phyloP scores from a whole-genome alignment of 2,113 vertebrate species.

The Ovis canadensis region DNA sequence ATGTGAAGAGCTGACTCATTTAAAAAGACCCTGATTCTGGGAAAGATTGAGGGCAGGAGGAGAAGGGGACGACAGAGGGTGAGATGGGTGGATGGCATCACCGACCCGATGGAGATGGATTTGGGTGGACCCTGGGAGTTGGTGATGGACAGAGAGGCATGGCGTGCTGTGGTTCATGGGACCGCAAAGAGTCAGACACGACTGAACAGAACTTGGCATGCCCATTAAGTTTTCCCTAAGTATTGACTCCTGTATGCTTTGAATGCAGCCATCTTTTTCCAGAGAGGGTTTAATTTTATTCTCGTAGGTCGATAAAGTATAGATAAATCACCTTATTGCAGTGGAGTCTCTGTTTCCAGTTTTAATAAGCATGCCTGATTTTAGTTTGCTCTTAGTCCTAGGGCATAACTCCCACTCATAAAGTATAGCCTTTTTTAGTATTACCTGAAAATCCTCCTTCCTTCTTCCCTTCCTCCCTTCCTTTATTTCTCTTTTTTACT shows the following conservation, averaged over 20 bases:
- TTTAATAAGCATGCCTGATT: neutral
- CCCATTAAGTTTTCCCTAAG: neutral
- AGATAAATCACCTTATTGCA: neutral
- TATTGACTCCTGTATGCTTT: neutral
- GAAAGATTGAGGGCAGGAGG: too few species aligned
- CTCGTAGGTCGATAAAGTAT: neutral
- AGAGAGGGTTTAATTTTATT: neutral
- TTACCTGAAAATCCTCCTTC: neutral
- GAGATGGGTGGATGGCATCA: too few species aligned
- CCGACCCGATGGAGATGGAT: too few species aligned
- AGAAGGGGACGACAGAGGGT: too few species aligned
- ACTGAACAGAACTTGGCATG: neutral
- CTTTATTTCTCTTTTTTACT: neutral
- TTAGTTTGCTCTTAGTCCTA: neutral
- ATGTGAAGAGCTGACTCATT: too few species aligned
- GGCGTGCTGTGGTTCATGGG: too few species aligned
- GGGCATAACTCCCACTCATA: neutral
- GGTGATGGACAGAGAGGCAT: too few species aligned
- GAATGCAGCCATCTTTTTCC: neutral
- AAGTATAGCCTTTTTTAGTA: neutral
- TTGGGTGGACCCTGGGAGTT: too few species aligned
- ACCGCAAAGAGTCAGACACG: too few species aligned
- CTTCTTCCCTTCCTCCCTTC: accelerated
- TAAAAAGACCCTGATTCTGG: too few species aligned
- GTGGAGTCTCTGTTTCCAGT: neutral